Percentiles rank a stretch among this genome's conserved stretches.
phyloP scores from a whole-genome alignment of 2,797 vertebrate genomes.

The Picus viridis region DNA sequence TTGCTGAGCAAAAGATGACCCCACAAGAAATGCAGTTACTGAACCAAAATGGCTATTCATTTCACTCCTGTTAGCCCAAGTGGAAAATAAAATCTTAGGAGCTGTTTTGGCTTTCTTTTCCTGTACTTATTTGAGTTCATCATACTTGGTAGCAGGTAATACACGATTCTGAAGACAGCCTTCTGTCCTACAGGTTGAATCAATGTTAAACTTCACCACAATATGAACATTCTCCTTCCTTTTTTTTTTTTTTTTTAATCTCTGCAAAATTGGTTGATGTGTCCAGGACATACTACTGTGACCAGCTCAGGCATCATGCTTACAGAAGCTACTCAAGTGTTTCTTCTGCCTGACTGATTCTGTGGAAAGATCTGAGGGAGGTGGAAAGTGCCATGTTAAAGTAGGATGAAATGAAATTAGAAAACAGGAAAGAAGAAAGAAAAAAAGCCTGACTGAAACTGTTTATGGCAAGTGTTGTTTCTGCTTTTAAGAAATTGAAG shows the following conservation, averaged over 20 bases:
- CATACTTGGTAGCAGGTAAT: neutral
- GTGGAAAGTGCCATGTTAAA: slow-evolving; percentile 6
- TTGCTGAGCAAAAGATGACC: slow-evolving; percentile 41
- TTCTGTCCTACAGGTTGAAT: neutral
- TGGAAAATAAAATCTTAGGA: slow-evolving; percentile 10
- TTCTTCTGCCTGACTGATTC: slow-evolving; percentile 32
- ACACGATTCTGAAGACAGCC: neutral
- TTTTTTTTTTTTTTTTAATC: neutral
- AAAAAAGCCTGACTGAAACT: slow-evolving; percentile 7
- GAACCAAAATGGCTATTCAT: slow-evolving; percentile 20
- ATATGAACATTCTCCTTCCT: neutral
- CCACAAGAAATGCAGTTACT: slow-evolving; percentile 23
- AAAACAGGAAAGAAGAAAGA: slow-evolving; percentile 7
- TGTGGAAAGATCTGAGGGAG: slow-evolving; percentile 45
- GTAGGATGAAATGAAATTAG: slow-evolving; percentile 57
- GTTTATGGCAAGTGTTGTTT: slow-evolving; percentile 42
- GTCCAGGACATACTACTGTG: neutral
- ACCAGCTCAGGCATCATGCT: neutral
- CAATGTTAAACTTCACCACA: neutral
- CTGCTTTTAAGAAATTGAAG: slow-evolving; percentile 24
- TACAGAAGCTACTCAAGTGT: neutral
- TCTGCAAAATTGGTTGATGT: neutral
- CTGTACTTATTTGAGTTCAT: neutral
- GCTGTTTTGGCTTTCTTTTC: neutral
- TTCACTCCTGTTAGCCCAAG: neutral